Base-by-base conservation (phyloP, 2,888 invertebrate genomes). In the Platycheirus rosarum region DNA sequence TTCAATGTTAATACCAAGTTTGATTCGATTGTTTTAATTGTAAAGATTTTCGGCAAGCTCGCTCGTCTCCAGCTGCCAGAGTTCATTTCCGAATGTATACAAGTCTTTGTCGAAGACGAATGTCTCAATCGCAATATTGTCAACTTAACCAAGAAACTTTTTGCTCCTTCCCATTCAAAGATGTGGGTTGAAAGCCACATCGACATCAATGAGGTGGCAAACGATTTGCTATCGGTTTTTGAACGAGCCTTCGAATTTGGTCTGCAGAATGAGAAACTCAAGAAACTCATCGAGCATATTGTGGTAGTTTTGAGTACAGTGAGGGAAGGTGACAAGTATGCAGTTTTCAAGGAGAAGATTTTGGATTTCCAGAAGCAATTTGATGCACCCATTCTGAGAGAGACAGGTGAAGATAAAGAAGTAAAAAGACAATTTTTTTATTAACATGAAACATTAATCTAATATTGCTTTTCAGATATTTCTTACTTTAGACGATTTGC, bases 401-500 rank as follows among this genome's bases (percentile, higher is more conserved):
- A 65, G 18, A 11, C 32, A 11, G 16, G 26, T 0, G 49, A 69
- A 7, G 73, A 84, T 5, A 18, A 65, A 29, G 26, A 84, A 14
- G 66, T 71, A 57, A 48, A 13, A 20, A 4, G 8, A 0, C 18
- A 57, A 5, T 57, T 29, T 20, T 49, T n/a, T 48, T 57, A 6
- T 32, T 32, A 8, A 32, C 14, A 7, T 78, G 18, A 49, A 65
- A 35, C 9, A 7, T 55, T 37, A 11, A 20, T 40, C 20, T 18
- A 14, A 7, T 9, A 26, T 37, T 40, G 2, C 3, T 6, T 68
- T 82, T 23, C 8, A 91, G 65, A 92, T 94, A 69, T 91, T 93
- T 86, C 92, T 94, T 0, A 91, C 90, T 0, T 86, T 91, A 0
- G 88, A 89, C 11, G 92, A 92, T 84, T 66, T 92, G 85, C 86